Base-by-base conservation (phyloP, 2,113 vertebrate species). In the Amphiprion ocellaris region DNA sequence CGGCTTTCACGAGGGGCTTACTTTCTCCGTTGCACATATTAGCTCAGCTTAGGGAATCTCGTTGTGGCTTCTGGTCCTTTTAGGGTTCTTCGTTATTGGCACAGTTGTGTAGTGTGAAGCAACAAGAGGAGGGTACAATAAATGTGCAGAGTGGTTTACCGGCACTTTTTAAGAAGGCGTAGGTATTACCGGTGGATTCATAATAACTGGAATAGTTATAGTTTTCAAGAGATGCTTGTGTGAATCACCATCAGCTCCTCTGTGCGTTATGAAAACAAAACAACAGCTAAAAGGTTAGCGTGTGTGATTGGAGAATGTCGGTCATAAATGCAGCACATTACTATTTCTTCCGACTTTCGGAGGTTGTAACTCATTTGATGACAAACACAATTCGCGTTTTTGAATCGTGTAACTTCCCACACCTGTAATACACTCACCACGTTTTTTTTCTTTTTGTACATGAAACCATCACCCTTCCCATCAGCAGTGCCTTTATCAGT, bases 381-480 rank as follows among this genome's bases (percentile, higher is more conserved):
- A 77, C 23, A 70, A 5, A 58, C 39, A 19, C 4, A 39, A 24
- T 66, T 28, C 6, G 30, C 3, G 6, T 30, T 30, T 30, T 30
- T 53, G 21, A 54, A 26, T 46, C 39, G 26, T 55, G 61, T 77
- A 58, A 59, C n/a, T 77, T 86, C 80, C 64, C 64, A 33, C 64
- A 37, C 71, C 37, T 59, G 28, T 30, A 14, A 39, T 12, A n/a
- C 7, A 19, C 0, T 12, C 16, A 69, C 56, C 73, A 11, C 21
- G 7, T 77, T 67, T 79, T 85, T 55, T 16, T 26, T 7, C 47
- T 28, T 63, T 69, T 79, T 39, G 28, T 21, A 61, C 46, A 15
- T 8, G 58, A 72, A 69, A 37, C 73, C 49, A 55, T 69, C 73
- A 55, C 47, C 54, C 60, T 87, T 87, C 79, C 89, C 84, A 88